Evolutionary conservation across 53 echinoderm and acorn worm species (phyloP).

Genomic region (Astropecten irregularis): DNA sequence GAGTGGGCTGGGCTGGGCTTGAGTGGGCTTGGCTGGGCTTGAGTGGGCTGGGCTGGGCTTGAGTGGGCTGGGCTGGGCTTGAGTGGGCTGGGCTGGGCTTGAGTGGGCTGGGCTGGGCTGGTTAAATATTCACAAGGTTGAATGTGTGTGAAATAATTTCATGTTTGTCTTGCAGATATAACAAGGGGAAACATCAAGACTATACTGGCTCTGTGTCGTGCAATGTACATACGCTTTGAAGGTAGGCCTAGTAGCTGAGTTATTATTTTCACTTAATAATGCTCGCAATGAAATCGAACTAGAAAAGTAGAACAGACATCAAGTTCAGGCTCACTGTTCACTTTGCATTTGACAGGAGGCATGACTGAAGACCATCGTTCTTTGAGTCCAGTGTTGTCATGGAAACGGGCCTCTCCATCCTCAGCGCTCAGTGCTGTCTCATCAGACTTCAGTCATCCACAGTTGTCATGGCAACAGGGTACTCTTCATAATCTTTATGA

Average conservation of each 20-base stretch:
- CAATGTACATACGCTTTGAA: conserved; percentile 47
- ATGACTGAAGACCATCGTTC: conserved; percentile 10
- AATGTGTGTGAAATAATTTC: too few relatives aligned
- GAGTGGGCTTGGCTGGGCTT: too few relatives aligned
- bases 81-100: neutral
- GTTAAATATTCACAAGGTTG: too few relatives aligned
- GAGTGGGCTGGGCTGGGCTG: neutral
- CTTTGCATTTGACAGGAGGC: too few relatives aligned
- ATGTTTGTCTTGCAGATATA: conserved; percentile 28
- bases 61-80: neutral
- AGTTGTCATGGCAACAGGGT: conserved; percentile 22
- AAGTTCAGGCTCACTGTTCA: too few relatives aligned
- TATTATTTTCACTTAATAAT: neutral
- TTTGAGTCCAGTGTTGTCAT: conserved; percentile 31
- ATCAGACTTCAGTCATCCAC: conserved; percentile 9
- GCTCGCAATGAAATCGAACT: too few relatives aligned
- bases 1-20: too few relatives aligned
- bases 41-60: too few relatives aligned
- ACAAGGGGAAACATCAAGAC: conserved; percentile 19
- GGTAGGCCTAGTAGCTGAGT: neutral
- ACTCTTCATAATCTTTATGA: too few relatives aligned
- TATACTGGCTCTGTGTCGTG: conserved; percentile 33
- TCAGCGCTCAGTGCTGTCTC: neutral
- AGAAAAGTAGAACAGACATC: too few relatives aligned
- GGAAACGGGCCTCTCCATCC: conserved; percentile 17